phyloP scores from a whole-genome alignment of 2,113 vertebrate species.

The Tyto alba region DNA sequence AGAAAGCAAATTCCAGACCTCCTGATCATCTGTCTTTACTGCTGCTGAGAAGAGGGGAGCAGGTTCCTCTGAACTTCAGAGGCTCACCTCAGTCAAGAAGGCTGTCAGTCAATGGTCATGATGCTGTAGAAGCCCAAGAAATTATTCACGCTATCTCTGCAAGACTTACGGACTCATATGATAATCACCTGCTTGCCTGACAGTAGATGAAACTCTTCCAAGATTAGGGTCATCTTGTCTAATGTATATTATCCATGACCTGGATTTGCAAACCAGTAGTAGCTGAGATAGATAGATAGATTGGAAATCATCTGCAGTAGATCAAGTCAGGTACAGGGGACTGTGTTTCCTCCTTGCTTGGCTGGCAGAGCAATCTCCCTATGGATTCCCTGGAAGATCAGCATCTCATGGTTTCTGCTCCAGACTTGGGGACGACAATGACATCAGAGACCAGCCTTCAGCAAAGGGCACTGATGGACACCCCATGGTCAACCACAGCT shows the following conservation, averaged over 20 bases:
- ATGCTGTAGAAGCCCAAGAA: background rate
- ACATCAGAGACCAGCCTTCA: background rate
- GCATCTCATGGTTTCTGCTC: background rate
- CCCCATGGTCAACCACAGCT: background rate
- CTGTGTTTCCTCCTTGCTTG: background rate
- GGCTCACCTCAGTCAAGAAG: background rate
- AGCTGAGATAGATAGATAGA: background rate
- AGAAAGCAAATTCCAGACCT: background rate
- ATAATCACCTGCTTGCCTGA: background rate
- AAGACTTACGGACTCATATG: background rate
- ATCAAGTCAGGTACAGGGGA: background rate
- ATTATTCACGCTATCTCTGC: background rate
- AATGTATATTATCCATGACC: background rate
- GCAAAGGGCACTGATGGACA: background rate
- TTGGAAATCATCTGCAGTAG: background rate
- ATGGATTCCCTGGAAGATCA: background rate
- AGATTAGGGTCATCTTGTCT: background rate
- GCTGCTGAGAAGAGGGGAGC: background rate
- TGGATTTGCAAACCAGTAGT: background rate
- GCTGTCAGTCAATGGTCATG: background rate
- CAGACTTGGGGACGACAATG: background rate
- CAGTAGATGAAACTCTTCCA: background rate
- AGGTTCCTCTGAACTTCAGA: background rate
- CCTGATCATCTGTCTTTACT: background rate
- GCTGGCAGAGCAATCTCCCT: background rate